Evolutionary conservation across 2,797 vertebrate species (phyloP).

Genomic region (Microchirus variegatus): DNA sequence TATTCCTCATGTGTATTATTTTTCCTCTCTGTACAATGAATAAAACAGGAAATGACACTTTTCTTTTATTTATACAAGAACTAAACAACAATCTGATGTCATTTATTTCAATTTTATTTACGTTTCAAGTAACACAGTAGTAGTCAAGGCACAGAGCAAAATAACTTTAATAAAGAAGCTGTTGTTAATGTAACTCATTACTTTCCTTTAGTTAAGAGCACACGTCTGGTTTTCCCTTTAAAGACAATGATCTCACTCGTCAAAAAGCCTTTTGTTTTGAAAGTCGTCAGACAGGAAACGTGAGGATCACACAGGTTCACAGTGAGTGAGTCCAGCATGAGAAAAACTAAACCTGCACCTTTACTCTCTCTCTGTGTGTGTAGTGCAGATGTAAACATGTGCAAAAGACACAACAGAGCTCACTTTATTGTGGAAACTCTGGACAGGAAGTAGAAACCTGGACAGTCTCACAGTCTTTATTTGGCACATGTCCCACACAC

Average conservation of each 20-base stretch:
- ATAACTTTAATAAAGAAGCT: constrained; percentile 24
- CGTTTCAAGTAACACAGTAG: constrained; percentile 71
- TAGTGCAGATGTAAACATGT: constrained; percentile 40
- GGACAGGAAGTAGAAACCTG: constrained; percentile 38
- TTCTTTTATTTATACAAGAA: too few relatives aligned
- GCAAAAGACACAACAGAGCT: constrained; percentile 15
- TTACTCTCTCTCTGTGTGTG: constrained; percentile 6
- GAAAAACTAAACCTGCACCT: constrained; percentile 22
- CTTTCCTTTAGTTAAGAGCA: constrained; percentile 6
- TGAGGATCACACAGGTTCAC: constrained; percentile 22
- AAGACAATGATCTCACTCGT: neutral
- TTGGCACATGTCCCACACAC: constrained; percentile 72
- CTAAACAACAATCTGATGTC: neutral
- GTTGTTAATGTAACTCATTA: neutral
- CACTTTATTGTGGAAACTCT: constrained; percentile 24
- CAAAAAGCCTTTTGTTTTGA: neutral
- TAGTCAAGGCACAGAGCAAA: constrained; percentile 68
- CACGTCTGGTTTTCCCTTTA: neutral
- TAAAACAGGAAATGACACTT: too few relatives aligned
- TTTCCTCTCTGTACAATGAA: too few relatives aligned
- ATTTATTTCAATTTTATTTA: constrained; percentile 51
- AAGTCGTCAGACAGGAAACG: constrained; percentile 27
- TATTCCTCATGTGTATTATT: too few relatives aligned
- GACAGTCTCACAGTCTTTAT: constrained; percentile 21
- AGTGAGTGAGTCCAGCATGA: too few relatives aligned